Evolutionary conservation across 2,797 vertebrate genomes (phyloP), one percentile per base, ranked within the genome.

Genomic region (Trachurus trachurus): DNA sequence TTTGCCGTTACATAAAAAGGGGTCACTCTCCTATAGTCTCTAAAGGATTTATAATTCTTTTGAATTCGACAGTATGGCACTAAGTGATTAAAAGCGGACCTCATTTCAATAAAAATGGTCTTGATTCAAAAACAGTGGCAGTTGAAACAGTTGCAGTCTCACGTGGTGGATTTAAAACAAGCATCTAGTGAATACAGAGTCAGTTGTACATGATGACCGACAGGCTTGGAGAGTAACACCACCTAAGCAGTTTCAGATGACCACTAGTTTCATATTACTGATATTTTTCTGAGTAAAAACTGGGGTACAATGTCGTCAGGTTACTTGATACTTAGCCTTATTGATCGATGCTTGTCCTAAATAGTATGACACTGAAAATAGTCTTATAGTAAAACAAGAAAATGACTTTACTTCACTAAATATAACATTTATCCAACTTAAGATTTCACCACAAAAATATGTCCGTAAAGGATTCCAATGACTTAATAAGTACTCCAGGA

Each of bases 381-480:
- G 71, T 80, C 90, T 88, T 88, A 92, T 81, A 88, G 57, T 91
- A 91, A 93, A 93, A 93, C 89, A 92, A 90, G 82, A 88, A 90
- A 88, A 92, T 90, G 81, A 89, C 85, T 91, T 88, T 87, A 93
- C 90, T 89, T 90, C 90, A 91, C 91, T 92, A 92, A 95, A 91
- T 92, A 92, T 87, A 93, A 93, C 86, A 91, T 90, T 91, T 85
- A 92, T 89, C 89, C 90, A 92, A 92, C 88, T 88, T 75, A 94
- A 93, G 76, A 86, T 89, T 91, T 93, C 91, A 94, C 91, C 93
- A 93, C 91, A 93, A 92, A 92, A 92, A 94, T 88, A 91, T 88
- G 85, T 90, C 81, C 80, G 76, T 80, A 90, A 93, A 92, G 75
- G 70, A 92, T 85, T 90, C 71, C 89, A 87, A 87, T 86, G 52